Base-by-base conservation (phyloP, 2,113 vertebrate genomes). In the Cranoglanis bouderius region DNA sequence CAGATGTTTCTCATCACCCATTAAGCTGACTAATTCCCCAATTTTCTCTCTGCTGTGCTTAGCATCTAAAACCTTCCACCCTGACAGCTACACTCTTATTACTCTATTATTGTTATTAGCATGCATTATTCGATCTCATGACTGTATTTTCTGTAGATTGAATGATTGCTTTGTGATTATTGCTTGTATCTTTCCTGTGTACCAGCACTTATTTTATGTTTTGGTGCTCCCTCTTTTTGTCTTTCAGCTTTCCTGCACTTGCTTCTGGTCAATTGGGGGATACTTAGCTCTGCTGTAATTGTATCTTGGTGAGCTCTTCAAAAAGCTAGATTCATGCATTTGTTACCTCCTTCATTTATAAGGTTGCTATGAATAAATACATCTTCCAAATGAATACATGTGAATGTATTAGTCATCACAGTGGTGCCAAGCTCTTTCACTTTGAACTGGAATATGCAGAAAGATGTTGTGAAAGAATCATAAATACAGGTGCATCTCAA, bases 1-100 rank as follows among this genome's bases (percentile, higher is more conserved):
- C 49, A 81, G 51, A 81, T 55, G 78, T 51, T 51, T 80, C 29
- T 80, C 29, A 80, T 53, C 43, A 80, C 77, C 46, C 74, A 49
- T 51, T 80, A 49, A 80, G 46, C 14, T 6, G 29, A 82, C n/a
- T 38, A 82, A 82, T 35, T 82, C 8, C 51, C 53, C n/a, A 82
- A 38, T 82, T 57, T 82, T 82, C 49, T 9, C 49, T 80, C 46
- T 18, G 49, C 49, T 53, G 49, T 53, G 49, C 16, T 81, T 35
- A 32, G 49, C 13, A 55, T 81, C 29, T 53, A 32, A 81, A 81
- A 32, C 49, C 77, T 81, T 81, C n/a, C 32, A 57, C 32, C n/a
- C 32, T 57, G 78, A 81, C 51, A 35, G 49, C 10, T 82, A 82
- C 4, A 82, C 19, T 57, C 53, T 5, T 82, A 82, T 82, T 32